Base-by-base conservation (phyloP, 2,888 invertebrate genomes). In the Mythimna albipuncta region DNA sequence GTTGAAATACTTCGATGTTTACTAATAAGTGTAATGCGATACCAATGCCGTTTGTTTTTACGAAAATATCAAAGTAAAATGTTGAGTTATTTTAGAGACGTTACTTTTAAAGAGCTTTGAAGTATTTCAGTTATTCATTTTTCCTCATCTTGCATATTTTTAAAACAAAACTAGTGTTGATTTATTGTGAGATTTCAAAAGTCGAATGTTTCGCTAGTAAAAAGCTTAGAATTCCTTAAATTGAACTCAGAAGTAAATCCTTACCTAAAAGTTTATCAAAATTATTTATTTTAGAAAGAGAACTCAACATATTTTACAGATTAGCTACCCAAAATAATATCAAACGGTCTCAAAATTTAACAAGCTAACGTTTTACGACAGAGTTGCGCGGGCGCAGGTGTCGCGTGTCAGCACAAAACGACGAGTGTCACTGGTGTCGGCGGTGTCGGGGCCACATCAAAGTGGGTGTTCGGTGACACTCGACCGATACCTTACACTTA, bases 351-450 rank as follows among this genome's bases (percentile, higher is more conserved):
- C 50, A 63, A 68, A 82, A 75, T 19, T 87, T 89, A 91, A 90
- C 90, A 89, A 90, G 90, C 84, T 77, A 78, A 73, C 77, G 82
- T 83, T 90, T 91, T 88, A 91, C 87, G 89, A 89, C 72, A 47
- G 32, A 62, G 63, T 35, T 79, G 69, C 71, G 69, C 65, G 54
- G 69, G 59, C 78, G 64, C 70, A 64, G 77, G 81, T 69, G 74
- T 82, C 84, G 72, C 62, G 69, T 84, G 70, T 82, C 81, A 57
- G 44, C 69, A 75, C 75, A 84, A 85, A 81, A 81, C 68, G 66
- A 84, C 32, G 71, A 73, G 68, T 64, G 71, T 75, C 72, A 81
- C 74, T 41, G 61, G 61, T 61, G 59, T 61, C 21, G 59, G 38
- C 59, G 59, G 59, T 59, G 59, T 59, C 38, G 59, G 38, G 54